These are phyloP conservation scores for Euwallacea fornicatus DNA, from an alignment of 1,140 invertebrate species.

Conservation along the genomic window DNA sequence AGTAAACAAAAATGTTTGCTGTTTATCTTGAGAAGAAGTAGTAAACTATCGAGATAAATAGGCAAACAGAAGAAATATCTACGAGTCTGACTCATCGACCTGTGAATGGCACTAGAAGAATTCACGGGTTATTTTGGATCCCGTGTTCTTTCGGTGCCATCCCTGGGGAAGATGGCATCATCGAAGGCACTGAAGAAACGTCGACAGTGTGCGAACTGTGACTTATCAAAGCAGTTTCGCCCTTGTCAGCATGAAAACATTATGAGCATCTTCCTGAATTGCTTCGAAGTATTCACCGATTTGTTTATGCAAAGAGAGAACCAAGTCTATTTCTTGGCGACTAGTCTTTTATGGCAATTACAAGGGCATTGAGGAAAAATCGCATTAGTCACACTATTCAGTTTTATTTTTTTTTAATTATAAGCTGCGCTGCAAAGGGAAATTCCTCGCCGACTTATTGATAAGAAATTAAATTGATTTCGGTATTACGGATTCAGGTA, in stretches of 20 bases:
- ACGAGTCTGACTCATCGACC: constrained; percentile 39
- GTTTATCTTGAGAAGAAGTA: neutral
- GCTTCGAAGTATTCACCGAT: neutral
- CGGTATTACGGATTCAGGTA: too few species aligned
- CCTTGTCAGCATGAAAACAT: neutral
- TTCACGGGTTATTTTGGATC: constrained; percentile 51
- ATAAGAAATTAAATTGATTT: too few species aligned
- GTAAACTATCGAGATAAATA: neutral
- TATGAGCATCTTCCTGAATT: neutral
- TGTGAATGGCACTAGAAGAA: constrained; percentile 56
- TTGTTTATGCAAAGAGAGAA: neutral
- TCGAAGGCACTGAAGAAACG: neutral
- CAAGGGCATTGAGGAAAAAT: neutral
- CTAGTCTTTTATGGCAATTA: neutral
- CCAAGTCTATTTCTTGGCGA: neutral
- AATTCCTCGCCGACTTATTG: too few species aligned
- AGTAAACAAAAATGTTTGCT: too few species aligned
- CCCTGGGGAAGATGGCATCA: constrained; percentile 44
- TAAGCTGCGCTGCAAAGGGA: too few species aligned
- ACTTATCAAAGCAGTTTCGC: neutral
- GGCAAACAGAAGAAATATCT: neutral
- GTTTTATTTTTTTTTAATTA: too few species aligned
- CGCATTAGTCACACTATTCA: too few species aligned
- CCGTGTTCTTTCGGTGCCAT: constrained; percentile 55
- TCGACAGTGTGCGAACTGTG: too few species aligned